These are phyloP conservation scores for Amphiprion percula DNA, from an alignment of 2,113 vertebrate genomes.

Conservation along the genomic window DNA sequence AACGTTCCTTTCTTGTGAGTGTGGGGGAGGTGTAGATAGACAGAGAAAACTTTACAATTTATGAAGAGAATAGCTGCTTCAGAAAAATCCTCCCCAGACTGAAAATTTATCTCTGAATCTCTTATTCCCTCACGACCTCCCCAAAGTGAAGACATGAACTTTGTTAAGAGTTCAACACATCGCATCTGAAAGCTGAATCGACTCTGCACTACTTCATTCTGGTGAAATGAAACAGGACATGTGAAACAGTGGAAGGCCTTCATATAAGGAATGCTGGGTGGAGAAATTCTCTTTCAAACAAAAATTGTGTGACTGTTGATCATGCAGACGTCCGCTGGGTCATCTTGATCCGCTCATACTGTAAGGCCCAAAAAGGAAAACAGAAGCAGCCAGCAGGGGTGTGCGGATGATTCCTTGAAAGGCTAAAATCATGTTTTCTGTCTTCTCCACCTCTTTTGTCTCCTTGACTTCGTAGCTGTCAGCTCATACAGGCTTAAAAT, in stretches of 20 bases:
- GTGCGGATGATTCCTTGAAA: constrained; percentile 39
- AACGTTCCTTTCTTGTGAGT: not conserved
- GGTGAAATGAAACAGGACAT: constrained; percentile 63
- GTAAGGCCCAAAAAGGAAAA: constrained; percentile 66
- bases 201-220: constrained; percentile 27
- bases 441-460: not conserved
- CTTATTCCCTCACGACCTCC: constrained; percentile 41
- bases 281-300: constrained; percentile 22
- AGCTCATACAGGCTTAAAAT: constrained; percentile 35
- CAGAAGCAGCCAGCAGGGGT: constrained; percentile 6
- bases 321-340: constrained; percentile 38
- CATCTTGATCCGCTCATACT: constrained; percentile 54
- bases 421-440: constrained; percentile 16
- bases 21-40: constrained; percentile 22
- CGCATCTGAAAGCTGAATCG: constrained; percentile 43
- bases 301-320: constrained; percentile 36
- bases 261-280: constrained; percentile 59
- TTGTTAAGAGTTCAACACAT: constrained; percentile 57
- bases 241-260: constrained; percentile 22
- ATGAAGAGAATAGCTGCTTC: not conserved
- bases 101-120: constrained; percentile 42
- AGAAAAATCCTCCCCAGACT: constrained; percentile 18
- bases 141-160: constrained; percentile 30
- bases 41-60: constrained; percentile 13
- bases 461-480: constrained; percentile 26